Evolutionary conservation across 2,113 vertebrate species (phyloP).

Genomic region (Bujurquina vittata): DNA sequence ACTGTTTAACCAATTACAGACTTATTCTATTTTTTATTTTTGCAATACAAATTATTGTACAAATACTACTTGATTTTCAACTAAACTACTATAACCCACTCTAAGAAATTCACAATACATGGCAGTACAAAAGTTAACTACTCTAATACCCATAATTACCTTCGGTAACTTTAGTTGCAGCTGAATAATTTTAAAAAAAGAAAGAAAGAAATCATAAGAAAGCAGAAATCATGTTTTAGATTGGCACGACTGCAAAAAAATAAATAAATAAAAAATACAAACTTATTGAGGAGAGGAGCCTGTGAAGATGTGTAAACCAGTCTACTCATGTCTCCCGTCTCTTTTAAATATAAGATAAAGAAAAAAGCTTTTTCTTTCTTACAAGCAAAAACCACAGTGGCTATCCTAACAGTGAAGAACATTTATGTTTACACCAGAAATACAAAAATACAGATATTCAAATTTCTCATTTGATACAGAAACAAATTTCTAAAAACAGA

Average conservation of each 20-base stretch:
- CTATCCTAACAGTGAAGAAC: neutral
- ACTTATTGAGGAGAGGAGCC: neutral
- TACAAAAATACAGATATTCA: neutral
- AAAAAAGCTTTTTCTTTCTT: constrained; percentile 7
- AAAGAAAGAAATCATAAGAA: too few relatives aligned
- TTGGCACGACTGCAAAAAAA: neutral
- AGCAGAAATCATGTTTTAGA: neutral
- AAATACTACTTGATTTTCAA: neutral
- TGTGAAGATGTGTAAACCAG: constrained; percentile 31
- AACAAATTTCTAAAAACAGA: neutral
- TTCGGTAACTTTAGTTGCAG: neutral
- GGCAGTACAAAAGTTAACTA: neutral
- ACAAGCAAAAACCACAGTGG: neutral
- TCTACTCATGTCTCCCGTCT: constrained; percentile 2
- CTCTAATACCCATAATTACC: constrained; percentile 25
- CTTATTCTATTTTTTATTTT: neutral
- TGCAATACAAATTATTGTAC: neutral
- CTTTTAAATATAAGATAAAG: constrained; percentile 14
- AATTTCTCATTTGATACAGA: neutral
- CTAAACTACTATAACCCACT: neutral
- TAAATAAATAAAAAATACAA: neutral
- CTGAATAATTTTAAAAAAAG: constrained; percentile 2
- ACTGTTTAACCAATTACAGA: neutral
- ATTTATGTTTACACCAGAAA: neutral
- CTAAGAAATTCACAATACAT: neutral